Percentiles rank a stretch among this genome's conserved stretches.
Evolutionary conservation across 2,888 invertebrate genomes (phyloP).

Genomic region (Eremobia ochroleuca): DNA sequence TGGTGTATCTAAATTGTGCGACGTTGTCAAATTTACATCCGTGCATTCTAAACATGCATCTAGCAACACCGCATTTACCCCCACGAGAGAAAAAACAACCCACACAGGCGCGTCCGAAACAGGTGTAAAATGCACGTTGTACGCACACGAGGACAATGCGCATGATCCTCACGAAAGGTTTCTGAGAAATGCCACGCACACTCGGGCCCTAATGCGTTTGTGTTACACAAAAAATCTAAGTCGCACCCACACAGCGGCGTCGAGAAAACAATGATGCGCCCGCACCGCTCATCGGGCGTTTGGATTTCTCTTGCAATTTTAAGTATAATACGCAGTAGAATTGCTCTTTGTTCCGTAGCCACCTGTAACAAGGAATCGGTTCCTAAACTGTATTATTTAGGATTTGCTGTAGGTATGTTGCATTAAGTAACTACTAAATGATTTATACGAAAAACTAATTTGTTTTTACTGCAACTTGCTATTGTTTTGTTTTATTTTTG

Average conservation of each 20-base stretch:
- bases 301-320: conserved; percentile 73
- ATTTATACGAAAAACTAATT: conserved; percentile 1
- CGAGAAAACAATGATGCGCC: conserved; percentile 77
- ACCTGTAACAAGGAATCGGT: conserved; percentile 1
- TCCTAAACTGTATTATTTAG: neutral
- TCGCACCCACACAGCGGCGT: conserved; percentile 73
- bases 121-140: conserved; percentile 78
- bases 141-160: conserved; percentile 69
- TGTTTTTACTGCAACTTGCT: neutral
- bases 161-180: conserved; percentile 70
- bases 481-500: neutral
- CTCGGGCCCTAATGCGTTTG: conserved; percentile 53
- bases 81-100: conserved; percentile 68
- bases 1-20: conserved; percentile 81
- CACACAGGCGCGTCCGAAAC: conserved; percentile 70
- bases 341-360: conserved; percentile 29
- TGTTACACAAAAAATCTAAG: conserved; percentile 78
- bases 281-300: conserved; percentile 67
- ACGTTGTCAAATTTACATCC: conserved; percentile 88
- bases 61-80: conserved; percentile 86
- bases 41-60: conserved; percentile 84
- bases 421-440: neutral
- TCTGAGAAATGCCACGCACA: conserved; percentile 79
- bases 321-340: conserved; percentile 34
- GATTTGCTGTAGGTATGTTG: neutral